Percentiles rank a stretch among this genome's conserved stretches.
phyloP scores from a whole-genome alignment of 1,140 invertebrate species.

The Tetragonula clypearis region DNA sequence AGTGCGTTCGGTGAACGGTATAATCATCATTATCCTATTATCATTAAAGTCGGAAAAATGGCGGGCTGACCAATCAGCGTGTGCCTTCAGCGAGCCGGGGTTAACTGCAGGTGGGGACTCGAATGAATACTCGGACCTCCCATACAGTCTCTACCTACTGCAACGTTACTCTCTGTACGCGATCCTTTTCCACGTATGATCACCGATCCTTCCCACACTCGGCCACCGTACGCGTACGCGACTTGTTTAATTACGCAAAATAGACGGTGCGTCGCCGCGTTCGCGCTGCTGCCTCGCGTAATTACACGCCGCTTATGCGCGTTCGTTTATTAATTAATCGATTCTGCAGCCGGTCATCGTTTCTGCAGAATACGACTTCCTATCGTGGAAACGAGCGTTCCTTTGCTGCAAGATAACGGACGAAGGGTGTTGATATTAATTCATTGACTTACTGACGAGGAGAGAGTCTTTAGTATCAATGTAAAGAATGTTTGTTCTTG shows the following conservation, averaged over 20 bases:
- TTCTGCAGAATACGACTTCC: background rate
- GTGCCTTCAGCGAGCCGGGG: slow-evolving; percentile 56
- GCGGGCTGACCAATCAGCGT: slow-evolving; percentile 66
- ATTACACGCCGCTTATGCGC: slow-evolving; percentile 48
- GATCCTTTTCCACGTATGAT: background rate
- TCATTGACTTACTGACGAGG: too few relatives aligned
- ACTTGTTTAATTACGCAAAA: slow-evolving; percentile 58
- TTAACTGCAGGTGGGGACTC: slow-evolving; percentile 68
- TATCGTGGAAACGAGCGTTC: background rate
- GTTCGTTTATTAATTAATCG: slow-evolving; percentile 54
- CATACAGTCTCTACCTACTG: slow-evolving; percentile 63
- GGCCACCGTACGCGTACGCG: background rate
- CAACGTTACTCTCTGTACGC: slow-evolving; percentile 33
- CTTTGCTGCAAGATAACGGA: background rate
- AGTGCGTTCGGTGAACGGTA: slow-evolving; percentile 62
- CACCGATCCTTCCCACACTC: slow-evolving; percentile 40
- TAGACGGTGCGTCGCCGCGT: slow-evolving; percentile 34
- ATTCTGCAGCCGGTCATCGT: slow-evolving; percentile 2
- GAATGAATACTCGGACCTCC: slow-evolving; percentile 63
- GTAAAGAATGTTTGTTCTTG: too few relatives aligned
- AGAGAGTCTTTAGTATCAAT: too few relatives aligned
- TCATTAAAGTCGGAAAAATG: slow-evolving; percentile 72
- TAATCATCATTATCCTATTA: slow-evolving; percentile 74
- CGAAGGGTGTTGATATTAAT: background rate
- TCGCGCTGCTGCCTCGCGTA: slow-evolving; percentile 1